Conservation (phyloP, 2,888 invertebrate genomes). For the Venusia cambrica region DNA sequence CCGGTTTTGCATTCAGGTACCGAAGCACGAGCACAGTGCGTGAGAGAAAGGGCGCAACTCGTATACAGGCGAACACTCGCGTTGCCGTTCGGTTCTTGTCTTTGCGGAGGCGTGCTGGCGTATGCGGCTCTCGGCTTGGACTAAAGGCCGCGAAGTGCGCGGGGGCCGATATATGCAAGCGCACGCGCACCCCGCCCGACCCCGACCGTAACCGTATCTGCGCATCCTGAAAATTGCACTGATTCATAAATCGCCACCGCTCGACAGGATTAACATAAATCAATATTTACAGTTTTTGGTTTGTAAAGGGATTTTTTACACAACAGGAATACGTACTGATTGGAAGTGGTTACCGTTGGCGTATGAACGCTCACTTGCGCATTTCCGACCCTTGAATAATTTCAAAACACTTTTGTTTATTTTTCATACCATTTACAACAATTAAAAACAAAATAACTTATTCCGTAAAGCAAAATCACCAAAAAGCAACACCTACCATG, state of each 20-base stretch:
- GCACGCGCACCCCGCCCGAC: constrained; percentile 51
- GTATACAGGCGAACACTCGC: constrained; percentile 67
- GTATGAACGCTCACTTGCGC: too few species aligned
- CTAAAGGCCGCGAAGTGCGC: constrained; percentile 78
- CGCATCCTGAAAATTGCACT: constrained; percentile 23
- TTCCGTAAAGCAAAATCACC: too few species aligned
- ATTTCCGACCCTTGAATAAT: too few species aligned
- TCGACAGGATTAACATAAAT: too few species aligned
- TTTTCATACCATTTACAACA: too few species aligned
- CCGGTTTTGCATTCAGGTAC: constrained; percentile 78
- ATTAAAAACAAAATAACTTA: too few species aligned
- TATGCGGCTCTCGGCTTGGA: constrained; percentile 63
- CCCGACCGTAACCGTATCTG: constrained; percentile 37
- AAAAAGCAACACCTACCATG: too few species aligned
- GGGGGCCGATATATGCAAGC: constrained; percentile 70
- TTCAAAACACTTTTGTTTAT: too few species aligned
- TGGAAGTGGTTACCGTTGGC: too few species aligned
- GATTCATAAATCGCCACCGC: not conserved
- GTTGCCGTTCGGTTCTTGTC: constrained; percentile 62
- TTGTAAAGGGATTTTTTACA: too few species aligned
- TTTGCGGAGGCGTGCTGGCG: constrained; percentile 68
- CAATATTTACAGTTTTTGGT: too few species aligned
- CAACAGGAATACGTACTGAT: too few species aligned
- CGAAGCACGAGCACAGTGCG: constrained; percentile 75
- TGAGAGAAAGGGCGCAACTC: constrained; percentile 77